phyloP scores from a whole-genome alignment of 2,797 vertebrate species.

The Liparis tanakae region DNA sequence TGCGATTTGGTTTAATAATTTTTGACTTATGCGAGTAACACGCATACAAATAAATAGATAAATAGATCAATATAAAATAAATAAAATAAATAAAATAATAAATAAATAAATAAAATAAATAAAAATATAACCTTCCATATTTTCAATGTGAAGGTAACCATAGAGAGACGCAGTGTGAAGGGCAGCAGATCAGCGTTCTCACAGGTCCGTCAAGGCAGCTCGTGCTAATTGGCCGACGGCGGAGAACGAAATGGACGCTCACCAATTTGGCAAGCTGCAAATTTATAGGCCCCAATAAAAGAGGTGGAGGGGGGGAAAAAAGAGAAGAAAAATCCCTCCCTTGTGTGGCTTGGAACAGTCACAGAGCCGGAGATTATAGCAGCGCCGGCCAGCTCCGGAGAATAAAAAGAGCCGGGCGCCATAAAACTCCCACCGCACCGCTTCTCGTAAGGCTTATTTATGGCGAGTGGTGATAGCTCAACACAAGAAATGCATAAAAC shows the following conservation, averaged over 20 bases:
- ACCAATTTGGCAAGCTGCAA: slow-evolving; percentile 54
- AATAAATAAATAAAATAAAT: too few species aligned
- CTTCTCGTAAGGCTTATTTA: slow-evolving; percentile 69
- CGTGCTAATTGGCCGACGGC: slow-evolving; percentile 26
- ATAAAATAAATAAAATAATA: too few species aligned
- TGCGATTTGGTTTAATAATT: too few species aligned
- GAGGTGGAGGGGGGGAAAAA: slow-evolving; percentile 11
- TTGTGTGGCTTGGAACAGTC: slow-evolving; percentile 63
- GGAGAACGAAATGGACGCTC: slow-evolving; percentile 64
- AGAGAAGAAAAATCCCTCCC: slow-evolving; percentile 20
- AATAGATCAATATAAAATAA: too few species aligned
- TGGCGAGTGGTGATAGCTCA: slow-evolving; percentile 45
- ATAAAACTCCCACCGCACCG: slow-evolving; percentile 49
- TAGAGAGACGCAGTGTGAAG: slow-evolving; percentile 4
- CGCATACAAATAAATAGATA: too few species aligned
- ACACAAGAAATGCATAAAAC: slow-evolving; percentile 37
- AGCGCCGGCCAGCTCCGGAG: slow-evolving; percentile 33
- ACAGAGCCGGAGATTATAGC: slow-evolving; percentile 71
- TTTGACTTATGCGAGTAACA: too few species aligned
- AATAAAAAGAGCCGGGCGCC: slow-evolving; percentile 45
- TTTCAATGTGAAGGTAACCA: too few species aligned
- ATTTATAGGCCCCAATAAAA: slow-evolving; percentile 78
- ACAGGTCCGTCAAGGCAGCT: slow-evolving; percentile 31
- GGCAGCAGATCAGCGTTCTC: slow-evolving; percentile 40
- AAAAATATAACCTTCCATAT: too few species aligned